phyloP scores from a whole-genome alignment of 2,888 invertebrate species.

The Noctua fimbriata region DNA sequence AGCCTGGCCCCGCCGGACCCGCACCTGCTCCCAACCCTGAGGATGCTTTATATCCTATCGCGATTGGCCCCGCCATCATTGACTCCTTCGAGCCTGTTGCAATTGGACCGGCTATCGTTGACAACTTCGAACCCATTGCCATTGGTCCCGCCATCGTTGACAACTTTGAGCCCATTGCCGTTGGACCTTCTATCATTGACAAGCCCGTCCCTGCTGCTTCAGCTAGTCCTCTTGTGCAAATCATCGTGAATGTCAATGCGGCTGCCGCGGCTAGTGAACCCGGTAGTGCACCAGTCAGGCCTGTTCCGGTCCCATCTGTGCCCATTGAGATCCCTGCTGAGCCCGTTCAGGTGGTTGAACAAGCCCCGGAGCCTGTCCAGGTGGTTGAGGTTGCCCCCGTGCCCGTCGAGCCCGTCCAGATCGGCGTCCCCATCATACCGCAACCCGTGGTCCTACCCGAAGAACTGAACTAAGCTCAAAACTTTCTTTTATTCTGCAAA shows the following conservation, averaged over 20 bases:
- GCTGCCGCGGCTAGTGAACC: background rate
- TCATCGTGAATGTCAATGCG: constrained; percentile 41
- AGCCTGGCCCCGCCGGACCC: constrained; percentile 68
- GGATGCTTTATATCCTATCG: constrained; percentile 56
- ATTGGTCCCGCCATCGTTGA: constrained; percentile 60
- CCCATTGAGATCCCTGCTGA: constrained; percentile 22
- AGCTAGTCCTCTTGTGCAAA: constrained; percentile 34
- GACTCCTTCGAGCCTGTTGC: constrained; percentile 60
- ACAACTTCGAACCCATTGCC: constrained; percentile 43
- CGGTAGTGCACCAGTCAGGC: constrained; percentile 11
- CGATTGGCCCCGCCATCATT: constrained; percentile 64
- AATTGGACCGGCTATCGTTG: constrained; percentile 16
- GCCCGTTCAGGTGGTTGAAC: constrained; percentile 55
- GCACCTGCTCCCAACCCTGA: constrained; percentile 57
- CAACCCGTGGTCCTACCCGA: constrained; percentile 64
- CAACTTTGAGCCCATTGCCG: constrained; percentile 35
- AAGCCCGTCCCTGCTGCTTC: constrained; percentile 16
- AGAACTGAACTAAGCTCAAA: constrained; percentile 60
- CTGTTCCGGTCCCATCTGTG: constrained; percentile 17
- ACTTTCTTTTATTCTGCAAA: background rate
- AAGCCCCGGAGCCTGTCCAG: constrained; percentile 58
- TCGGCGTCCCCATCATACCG: constrained; percentile 57
- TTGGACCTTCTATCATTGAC: constrained; percentile 31
- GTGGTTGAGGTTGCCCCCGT: constrained; percentile 46
- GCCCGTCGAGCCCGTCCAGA: constrained; percentile 60